Percentiles rank a stretch among this genome's conserved stretches.
phyloP scores from a whole-genome alignment of 64 coral and sea anemone species.

The Cladopsammia gracilis region DNA sequence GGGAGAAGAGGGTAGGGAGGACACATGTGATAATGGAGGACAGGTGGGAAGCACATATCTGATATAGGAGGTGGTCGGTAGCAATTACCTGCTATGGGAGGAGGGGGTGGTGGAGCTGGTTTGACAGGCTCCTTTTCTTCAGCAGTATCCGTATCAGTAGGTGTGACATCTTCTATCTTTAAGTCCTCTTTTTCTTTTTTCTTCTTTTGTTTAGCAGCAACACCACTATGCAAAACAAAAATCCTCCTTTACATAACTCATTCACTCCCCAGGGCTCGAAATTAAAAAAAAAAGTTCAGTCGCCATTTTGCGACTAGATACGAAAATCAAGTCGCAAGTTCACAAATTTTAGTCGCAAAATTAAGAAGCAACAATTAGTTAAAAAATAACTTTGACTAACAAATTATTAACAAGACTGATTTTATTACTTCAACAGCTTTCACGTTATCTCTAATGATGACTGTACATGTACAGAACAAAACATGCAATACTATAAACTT shows the following conservation, averaged over 20 bases:
- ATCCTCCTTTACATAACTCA: neutral
- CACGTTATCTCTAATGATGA: too few relatives aligned
- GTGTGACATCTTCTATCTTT: slow-evolving; percentile 20
- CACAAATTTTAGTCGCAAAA: too few relatives aligned
- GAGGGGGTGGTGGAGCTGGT: neutral
- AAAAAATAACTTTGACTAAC: too few relatives aligned
- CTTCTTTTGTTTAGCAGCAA: slow-evolving; percentile 29
- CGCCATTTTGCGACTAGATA: too few relatives aligned
- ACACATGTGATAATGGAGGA: neutral
- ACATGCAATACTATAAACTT: too few relatives aligned
- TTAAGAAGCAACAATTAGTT: too few relatives aligned
- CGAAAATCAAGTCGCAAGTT: too few relatives aligned
- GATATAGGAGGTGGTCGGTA: neutral
- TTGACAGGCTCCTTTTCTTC: neutral
- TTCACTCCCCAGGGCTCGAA: too few relatives aligned
- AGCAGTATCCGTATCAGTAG: neutral
- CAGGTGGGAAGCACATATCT: neutral
- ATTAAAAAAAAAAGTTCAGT: neutral
- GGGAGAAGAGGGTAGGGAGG: neutral
- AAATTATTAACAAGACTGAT: too few relatives aligned
- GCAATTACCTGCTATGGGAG: neutral
- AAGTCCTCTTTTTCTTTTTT: slow-evolving; percentile 35
- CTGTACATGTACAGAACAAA: too few relatives aligned
- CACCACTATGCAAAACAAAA: neutral
- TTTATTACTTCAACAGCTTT: too few relatives aligned